phyloP scores from a whole-genome alignment of 2,888 invertebrate species.

The Alsophila aescularia region DNA sequence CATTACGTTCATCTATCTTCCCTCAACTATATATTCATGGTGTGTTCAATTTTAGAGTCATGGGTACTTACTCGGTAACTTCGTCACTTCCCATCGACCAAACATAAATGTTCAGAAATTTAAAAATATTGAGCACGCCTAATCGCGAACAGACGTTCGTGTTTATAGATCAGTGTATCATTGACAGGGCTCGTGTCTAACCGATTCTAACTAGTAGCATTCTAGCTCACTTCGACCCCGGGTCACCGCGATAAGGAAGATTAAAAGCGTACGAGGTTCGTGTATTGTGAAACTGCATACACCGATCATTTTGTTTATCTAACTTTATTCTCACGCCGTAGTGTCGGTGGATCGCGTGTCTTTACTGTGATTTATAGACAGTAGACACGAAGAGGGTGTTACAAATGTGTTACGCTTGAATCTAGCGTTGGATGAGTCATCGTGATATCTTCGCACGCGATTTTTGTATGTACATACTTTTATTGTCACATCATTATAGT shows the following conservation, averaged over 20 bases:
- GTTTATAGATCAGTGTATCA: slow-evolving; percentile 27
- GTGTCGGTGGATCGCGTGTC: slow-evolving; percentile 1
- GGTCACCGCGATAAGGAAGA: slow-evolving; percentile 30
- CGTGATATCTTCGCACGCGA: neutral
- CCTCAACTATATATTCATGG: too few relatives aligned
- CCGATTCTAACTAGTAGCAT: slow-evolving; percentile 49
- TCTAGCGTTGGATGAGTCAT: slow-evolving; percentile 5
- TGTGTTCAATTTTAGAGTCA: too few relatives aligned
- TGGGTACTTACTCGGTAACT: too few relatives aligned
- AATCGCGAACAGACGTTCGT: slow-evolving; percentile 27
- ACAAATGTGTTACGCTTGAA: slow-evolving; percentile 3
- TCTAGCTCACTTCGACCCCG: slow-evolving; percentile 51
- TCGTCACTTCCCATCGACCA: too few relatives aligned
- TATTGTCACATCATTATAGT: too few relatives aligned
- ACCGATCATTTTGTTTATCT: slow-evolving; percentile 14
- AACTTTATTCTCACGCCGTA: slow-evolving; percentile 8
- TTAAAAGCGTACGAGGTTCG: slow-evolving; percentile 26
- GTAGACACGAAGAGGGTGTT: slow-evolving; percentile 8
- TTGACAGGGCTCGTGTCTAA: slow-evolving; percentile 56
- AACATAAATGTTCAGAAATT: too few relatives aligned
- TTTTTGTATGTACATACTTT: neutral
- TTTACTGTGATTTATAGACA: slow-evolving; percentile 16
- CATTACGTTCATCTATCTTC: too few relatives aligned
- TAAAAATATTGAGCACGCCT: neutral
- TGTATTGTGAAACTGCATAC: slow-evolving; percentile 24